A percentile compares a stretch with the other conserved stretches of the same genome.
These are phyloP conservation scores for Sakesphorus luctuosus DNA, from an alignment of 2,113 vertebrate species.

Conservation along the genomic window DNA sequence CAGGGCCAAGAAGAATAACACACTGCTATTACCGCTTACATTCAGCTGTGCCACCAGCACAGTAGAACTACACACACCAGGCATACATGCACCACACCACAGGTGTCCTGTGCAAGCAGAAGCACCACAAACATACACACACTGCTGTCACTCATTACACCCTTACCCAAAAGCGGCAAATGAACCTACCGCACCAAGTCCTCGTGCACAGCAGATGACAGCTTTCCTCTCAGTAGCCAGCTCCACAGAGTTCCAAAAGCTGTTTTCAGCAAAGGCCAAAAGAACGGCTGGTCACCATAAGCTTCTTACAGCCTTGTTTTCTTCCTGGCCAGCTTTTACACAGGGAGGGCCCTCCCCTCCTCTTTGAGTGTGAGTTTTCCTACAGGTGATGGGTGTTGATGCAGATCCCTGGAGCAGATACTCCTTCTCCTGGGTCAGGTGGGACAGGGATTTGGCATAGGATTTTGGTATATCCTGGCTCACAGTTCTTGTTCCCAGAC, in stretches of 20 bases:
- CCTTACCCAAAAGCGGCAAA: background rate
- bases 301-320: background rate
- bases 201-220: background rate
- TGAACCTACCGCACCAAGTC: fast-evolving
- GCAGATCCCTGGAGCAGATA: background rate
- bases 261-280: background rate
- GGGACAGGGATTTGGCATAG: background rate
- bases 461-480: background rate
- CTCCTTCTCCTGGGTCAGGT: background rate
- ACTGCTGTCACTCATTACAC: too few species aligned
- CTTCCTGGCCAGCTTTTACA: background rate
- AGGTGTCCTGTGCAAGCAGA: background rate
- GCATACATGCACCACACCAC: fast-evolving
- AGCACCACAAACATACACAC: background rate
- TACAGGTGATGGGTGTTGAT: background rate
- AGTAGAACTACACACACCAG: background rate
- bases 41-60: background rate
- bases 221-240: fast-evolving
- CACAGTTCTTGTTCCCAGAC: background rate
- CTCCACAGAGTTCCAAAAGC: background rate
- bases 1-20: background rate
- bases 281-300: background rate
- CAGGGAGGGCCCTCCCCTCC: background rate
- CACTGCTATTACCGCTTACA: background rate
- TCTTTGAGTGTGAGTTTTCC: background rate